Conservation (phyloP, 2,113 vertebrate genomes). For the Burhinus oedicnemus region DNA sequence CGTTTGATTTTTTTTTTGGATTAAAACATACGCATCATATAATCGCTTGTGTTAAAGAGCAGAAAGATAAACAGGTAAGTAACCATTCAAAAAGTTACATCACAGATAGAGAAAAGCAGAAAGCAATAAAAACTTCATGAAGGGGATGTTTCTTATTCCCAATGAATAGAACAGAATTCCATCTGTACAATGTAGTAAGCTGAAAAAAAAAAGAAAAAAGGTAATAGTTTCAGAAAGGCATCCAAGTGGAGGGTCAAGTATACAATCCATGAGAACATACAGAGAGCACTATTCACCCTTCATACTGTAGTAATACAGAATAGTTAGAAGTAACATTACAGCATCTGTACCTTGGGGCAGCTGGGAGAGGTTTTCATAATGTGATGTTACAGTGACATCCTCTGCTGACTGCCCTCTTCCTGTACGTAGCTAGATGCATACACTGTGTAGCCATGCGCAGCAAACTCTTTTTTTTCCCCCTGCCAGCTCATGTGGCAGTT, state of each 20-base stretch:
- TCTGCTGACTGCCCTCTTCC: background rate
- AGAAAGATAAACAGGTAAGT: background rate
- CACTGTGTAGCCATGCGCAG: background rate
- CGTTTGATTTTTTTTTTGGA: background rate
- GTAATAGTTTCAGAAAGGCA: background rate
- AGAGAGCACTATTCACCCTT: background rate
- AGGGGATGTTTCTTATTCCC: background rate
- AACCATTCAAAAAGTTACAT: background rate
- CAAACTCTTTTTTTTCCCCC: background rate
- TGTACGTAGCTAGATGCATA: background rate
- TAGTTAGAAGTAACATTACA: background rate
- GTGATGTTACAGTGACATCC: background rate
- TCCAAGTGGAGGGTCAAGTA: background rate
- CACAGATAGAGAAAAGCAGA: background rate
- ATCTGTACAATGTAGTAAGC: background rate
- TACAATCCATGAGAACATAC: background rate
- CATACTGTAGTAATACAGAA: background rate
- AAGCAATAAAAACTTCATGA: background rate
- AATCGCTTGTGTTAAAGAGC: background rate
- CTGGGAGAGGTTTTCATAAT: background rate
- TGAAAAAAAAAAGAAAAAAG: background rate
- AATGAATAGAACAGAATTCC: background rate
- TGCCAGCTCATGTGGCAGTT: background rate
- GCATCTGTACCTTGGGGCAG: background rate
- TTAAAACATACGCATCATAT: background rate